phyloP scores from a whole-genome alignment of 2,888 invertebrate species.

The Stictocephala bisonia region DNA sequence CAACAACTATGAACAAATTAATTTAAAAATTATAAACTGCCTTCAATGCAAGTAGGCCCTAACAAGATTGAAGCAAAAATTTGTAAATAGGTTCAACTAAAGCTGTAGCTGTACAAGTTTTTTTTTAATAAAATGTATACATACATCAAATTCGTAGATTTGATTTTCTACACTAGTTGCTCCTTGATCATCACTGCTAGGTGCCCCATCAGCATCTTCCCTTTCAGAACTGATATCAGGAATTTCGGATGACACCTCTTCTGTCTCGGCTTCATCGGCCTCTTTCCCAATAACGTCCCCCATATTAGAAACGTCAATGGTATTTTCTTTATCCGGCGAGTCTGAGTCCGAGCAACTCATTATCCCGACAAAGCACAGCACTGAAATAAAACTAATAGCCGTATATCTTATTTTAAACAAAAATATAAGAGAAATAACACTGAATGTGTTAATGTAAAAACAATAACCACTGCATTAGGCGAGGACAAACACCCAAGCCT shows the following conservation, averaged over 20 bases:
- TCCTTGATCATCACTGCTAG: slow-evolving; percentile 47
- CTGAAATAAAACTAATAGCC: not conserved
- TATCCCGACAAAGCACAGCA: slow-evolving; percentile 36
- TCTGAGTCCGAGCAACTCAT: slow-evolving; percentile 54
- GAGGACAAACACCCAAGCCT: slow-evolving; percentile 51
- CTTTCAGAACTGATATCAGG: slow-evolving; percentile 44
- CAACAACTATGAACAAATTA: too few species aligned
- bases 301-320: slow-evolving; percentile 51
- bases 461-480: slow-evolving; percentile 42
- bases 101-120: too few species aligned
- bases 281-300: slow-evolving; percentile 56
- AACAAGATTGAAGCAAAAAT: too few species aligned
- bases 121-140: too few species aligned
- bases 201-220: slow-evolving; percentile 54
- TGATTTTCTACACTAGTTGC: not conserved
- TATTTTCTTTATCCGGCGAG: slow-evolving; percentile 48
- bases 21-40: too few species aligned
- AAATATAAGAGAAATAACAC: not conserved
- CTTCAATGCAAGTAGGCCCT: too few species aligned
- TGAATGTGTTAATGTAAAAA: slow-evolving; percentile 14
- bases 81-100: too few species aligned
- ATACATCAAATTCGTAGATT: not conserved
- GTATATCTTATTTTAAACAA: not conserved
- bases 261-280: slow-evolving; percentile 52
- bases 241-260: slow-evolving; percentile 49